phyloP scores from a whole-genome alignment of 2,113 vertebrate genomes.

The Sceloporus undulatus region DNA sequence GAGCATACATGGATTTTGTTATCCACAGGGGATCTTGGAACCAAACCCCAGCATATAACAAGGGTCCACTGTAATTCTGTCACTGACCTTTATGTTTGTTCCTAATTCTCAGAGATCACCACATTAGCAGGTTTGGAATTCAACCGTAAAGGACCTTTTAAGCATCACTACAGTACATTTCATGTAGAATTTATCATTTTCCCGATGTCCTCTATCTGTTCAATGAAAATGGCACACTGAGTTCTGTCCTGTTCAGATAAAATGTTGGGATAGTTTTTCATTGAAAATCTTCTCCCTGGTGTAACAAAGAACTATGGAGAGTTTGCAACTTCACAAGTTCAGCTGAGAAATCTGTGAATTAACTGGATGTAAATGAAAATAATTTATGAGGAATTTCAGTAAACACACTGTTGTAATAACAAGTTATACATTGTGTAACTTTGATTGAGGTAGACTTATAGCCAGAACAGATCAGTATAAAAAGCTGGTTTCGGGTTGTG shows the following conservation, averaged over 20 bases:
- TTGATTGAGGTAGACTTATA: too few species aligned
- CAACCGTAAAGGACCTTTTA: background rate
- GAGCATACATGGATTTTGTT: too few species aligned
- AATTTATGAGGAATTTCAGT: conserved; percentile 1
- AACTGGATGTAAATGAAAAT: background rate
- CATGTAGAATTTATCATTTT: background rate
- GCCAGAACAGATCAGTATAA: too few species aligned
- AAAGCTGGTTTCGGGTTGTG: too few species aligned
- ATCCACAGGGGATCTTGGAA: too few species aligned
- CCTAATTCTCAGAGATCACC: background rate
- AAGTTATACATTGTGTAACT: too few species aligned
- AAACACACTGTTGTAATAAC: conserved; percentile 11
- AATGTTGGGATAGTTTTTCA: too few species aligned
- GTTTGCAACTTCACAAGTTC: background rate
- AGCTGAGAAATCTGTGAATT: conserved; percentile 8
- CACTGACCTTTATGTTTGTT: background rate
- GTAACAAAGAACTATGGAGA: background rate
- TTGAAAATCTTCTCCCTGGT: too few species aligned
- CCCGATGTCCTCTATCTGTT: background rate
- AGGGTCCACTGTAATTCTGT: background rate
- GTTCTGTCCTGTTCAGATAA: too few species aligned
- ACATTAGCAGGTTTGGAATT: background rate
- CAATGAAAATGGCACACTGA: background rate
- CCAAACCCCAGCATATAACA: too few species aligned
- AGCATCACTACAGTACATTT: background rate